Base-by-base conservation (phyloP, 2,797 vertebrate genomes). In the Enteromius unitaeniatus region DNA sequence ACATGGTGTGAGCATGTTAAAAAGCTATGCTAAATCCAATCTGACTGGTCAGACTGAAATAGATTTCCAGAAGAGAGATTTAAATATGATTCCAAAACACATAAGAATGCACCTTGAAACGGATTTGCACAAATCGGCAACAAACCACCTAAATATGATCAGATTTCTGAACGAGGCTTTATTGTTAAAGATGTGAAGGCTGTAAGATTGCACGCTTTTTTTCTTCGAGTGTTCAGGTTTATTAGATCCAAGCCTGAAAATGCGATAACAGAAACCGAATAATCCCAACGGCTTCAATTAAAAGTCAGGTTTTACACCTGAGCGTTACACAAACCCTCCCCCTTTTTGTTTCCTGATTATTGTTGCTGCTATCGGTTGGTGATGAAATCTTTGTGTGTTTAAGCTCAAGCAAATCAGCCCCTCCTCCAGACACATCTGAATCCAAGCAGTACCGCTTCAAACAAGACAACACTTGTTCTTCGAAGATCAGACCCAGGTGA, bases 401-500 rank as follows among this genome's bases (percentile, higher is more conserved):
- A 75, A 17, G 45, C 72, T 49, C 58, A 64, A 40, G 58, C 15
- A 65, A 65, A 72, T 47, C 53, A 74, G 64, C 42, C 11, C 3
- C 37, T 28, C 21, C 4, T 21, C 28, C 58, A 37, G 70, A 49
- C 45, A 49, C 17, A 19, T 47, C 28, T 83, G 11, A 58, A 76
- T 26, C 47, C 9, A 55, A 4, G 0, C 37, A 11, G 8, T n/a
- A 26, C 2, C 14, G 65, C n/a, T 9, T 14, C 28, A 26, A 40
- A 65, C 81, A 83, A 83, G 82, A 68, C 82, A 60, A 78, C 23
- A 83, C 82, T 77, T 77, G 82, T 70, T 40, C 77, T 21, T 75
- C 45, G 40, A n/a, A 34, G 28, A 28, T 8, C n/a, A 75, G 58
- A 67, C 23, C 1, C 7, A 47, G 28, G 58, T 4, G 21, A 74